Percentiles rank a stretch among this genome's conserved stretches.
phyloP scores from a whole-genome alignment of 2,113 vertebrate genomes.

The Upupa epops region DNA sequence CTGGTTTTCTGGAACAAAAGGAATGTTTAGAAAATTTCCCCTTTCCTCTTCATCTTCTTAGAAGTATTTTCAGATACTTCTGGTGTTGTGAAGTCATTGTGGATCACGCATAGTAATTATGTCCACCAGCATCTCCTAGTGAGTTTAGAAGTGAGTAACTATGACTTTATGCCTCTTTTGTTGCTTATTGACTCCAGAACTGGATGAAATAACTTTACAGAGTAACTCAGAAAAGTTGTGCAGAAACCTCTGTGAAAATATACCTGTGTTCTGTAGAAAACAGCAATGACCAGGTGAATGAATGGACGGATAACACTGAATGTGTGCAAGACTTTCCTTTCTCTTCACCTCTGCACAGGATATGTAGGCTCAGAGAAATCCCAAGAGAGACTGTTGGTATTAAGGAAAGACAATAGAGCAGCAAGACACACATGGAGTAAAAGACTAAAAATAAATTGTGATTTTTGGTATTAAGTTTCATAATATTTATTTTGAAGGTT shows the following conservation, averaged over 20 bases:
- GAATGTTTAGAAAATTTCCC: neutral
- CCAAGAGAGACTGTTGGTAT: rapidly evolving
- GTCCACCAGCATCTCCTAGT: neutral
- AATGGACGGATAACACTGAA: neutral
- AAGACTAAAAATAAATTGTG: neutral
- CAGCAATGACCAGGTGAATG: neutral
- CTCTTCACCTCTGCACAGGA: neutral
- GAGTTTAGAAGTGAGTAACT: neutral
- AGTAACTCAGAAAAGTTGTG: neutral
- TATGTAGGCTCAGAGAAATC: neutral
- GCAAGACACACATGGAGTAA: neutral
- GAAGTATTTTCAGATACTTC: neutral
- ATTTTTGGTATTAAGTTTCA: neutral
- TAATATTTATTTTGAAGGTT: neutral
- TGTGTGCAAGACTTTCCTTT: neutral
- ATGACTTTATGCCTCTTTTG: rapidly evolving
- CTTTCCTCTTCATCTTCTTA: neutral
- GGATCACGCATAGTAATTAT: neutral
- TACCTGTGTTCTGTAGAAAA: neutral
- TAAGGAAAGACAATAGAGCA: neutral
- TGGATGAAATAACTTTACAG: neutral
- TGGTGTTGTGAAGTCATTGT: neutral
- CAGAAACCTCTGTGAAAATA: neutral
- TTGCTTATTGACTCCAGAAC: neutral
- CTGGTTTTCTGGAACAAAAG: neutral